Evolutionary conservation across 1,140 invertebrate species (phyloP).

Genomic region (Trichoplusia ni): DNA sequence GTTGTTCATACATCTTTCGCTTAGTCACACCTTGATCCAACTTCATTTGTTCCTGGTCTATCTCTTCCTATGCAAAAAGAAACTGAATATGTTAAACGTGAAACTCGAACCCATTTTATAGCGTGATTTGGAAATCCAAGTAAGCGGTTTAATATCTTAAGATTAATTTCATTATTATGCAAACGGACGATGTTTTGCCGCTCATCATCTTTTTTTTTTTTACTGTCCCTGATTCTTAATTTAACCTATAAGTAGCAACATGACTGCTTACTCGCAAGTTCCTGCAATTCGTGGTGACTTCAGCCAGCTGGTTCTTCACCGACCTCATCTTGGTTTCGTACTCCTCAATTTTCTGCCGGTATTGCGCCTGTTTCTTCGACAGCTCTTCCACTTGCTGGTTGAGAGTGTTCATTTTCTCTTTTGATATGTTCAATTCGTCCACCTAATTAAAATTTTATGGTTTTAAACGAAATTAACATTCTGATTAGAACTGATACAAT

Average conservation of each 20-base stretch:
- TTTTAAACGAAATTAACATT: too few relatives aligned
- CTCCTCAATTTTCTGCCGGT: slow-evolving; percentile 38
- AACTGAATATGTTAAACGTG: too few relatives aligned
- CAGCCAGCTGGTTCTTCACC: slow-evolving; percentile 31
- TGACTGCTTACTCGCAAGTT: slow-evolving; percentile 47
- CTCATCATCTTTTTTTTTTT: too few relatives aligned
- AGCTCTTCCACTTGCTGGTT: slow-evolving; percentile 44
- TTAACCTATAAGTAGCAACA: too few relatives aligned
- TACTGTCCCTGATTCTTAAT: too few relatives aligned
- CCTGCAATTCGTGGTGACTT: slow-evolving; percentile 35
- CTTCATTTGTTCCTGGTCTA: slow-evolving; percentile 62
- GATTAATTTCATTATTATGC: too few relatives aligned
- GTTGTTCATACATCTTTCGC: slow-evolving; percentile 39
- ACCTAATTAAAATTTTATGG: slow-evolving; percentile 48
- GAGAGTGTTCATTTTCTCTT: slow-evolving; percentile 61
- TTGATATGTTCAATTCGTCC: slow-evolving; percentile 73
- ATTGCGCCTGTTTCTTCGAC: slow-evolving; percentile 31
- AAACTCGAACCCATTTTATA: too few relatives aligned
- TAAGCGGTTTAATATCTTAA: too few relatives aligned
- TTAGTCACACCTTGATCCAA: slow-evolving; percentile 55
- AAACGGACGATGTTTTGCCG: too few relatives aligned
- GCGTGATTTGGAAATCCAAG: too few relatives aligned
- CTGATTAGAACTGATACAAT: too few relatives aligned
- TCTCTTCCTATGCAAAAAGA: slow-evolving; percentile 49
- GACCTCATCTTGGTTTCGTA: slow-evolving; percentile 36